Conservation (phyloP, 2,113 vertebrate genomes). For the Cyanoramphus novaezelandiae region DNA sequence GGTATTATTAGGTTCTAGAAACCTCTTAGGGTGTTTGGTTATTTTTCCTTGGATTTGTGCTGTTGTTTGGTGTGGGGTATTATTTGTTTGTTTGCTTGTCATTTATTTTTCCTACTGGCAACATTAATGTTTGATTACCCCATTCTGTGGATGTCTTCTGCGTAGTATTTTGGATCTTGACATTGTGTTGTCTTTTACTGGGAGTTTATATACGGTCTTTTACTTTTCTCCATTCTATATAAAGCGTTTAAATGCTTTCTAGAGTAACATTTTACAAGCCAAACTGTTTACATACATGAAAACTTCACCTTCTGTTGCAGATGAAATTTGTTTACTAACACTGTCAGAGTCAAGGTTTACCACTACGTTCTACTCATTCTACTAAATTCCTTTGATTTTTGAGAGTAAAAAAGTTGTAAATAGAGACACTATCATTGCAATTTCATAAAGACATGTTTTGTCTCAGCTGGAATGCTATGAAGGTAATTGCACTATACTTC, state of each 20-base stretch:
- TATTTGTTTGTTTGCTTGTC: neutral
- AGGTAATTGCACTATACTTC: neutral
- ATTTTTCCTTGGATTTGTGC: neutral
- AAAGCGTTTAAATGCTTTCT: neutral
- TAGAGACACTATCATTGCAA: neutral
- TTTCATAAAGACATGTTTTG: neutral
- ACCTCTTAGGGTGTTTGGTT: accelerated
- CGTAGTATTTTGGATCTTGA: neutral
- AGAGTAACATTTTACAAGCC: neutral
- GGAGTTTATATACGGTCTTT: neutral
- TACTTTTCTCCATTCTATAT: neutral
- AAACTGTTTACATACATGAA: neutral
- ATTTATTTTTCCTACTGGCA: neutral
- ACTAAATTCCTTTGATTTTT: neutral
- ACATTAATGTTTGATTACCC: neutral
- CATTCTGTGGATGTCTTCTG: neutral
- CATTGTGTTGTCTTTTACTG: neutral
- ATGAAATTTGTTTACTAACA: neutral
- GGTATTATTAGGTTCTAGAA: neutral
- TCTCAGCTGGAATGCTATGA: neutral
- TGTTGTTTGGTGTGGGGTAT: neutral
- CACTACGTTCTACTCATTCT: neutral
- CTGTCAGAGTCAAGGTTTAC: neutral
- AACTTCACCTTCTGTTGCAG: neutral
- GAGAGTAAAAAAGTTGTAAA: neutral